These are phyloP conservation scores for Cranoglanis bouderius DNA, from an alignment of 2,113 vertebrate species.

Conservation along the genomic window DNA sequence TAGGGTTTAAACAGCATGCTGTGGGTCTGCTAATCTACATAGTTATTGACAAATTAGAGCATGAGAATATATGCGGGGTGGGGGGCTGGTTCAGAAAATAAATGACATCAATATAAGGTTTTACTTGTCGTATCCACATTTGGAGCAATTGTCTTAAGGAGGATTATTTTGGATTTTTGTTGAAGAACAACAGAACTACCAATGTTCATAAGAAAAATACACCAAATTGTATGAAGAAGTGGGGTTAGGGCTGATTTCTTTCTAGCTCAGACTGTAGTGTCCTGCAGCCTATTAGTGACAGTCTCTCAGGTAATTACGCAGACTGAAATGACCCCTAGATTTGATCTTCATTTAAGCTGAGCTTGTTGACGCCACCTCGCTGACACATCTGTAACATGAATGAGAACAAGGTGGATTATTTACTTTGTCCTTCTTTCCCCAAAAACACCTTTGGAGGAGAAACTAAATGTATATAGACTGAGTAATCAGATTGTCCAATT, in stretches of 20 bases:
- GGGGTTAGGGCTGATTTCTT: background rate
- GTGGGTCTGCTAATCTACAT: background rate
- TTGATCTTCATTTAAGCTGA: background rate
- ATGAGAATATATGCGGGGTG: background rate
- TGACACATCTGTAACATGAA: background rate
- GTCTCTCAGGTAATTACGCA: background rate
- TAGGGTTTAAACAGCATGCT: background rate
- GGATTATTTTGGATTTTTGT: background rate
- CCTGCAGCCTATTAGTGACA: background rate
- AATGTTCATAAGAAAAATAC: background rate
- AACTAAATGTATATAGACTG: background rate
- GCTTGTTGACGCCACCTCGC: too few relatives aligned
- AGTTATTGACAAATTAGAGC: background rate
- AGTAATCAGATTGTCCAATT: background rate
- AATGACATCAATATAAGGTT: background rate
- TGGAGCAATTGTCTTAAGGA: background rate
- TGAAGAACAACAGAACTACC: background rate
- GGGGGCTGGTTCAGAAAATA: background rate
- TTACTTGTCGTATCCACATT: background rate
- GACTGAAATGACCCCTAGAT: background rate
- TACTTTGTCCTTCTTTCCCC: background rate
- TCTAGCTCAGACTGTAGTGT: background rate
- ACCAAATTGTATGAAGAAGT: background rate
- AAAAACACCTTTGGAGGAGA: background rate
- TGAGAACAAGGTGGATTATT: background rate